A percentile compares a stretch with the other conserved stretches of the same genome.
These are phyloP conservation scores for Salvator merianae DNA, from an alignment of 2,113 vertebrate species.

Conservation along the genomic window DNA sequence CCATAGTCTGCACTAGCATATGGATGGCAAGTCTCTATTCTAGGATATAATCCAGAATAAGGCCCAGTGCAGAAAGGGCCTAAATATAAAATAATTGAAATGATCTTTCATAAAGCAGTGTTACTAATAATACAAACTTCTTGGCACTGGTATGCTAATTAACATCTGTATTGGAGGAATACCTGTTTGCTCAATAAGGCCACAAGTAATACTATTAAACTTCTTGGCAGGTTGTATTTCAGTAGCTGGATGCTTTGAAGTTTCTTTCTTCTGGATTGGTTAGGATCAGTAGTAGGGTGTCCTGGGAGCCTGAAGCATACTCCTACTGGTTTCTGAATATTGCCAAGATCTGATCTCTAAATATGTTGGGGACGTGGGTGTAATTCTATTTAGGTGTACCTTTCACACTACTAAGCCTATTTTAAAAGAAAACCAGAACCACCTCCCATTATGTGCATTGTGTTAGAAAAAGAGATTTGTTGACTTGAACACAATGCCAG, in stretches of 20 bases:
- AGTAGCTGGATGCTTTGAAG: background rate
- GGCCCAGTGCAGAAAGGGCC: too few species aligned
- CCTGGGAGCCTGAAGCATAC: background rate
- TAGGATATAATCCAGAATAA: too few species aligned
- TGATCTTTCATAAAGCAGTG: background rate
- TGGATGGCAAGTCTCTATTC: too few species aligned
- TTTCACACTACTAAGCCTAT: accelerated
- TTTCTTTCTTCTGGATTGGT: background rate
- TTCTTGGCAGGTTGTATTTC: background rate
- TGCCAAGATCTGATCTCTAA: background rate
- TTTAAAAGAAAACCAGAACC: too few species aligned
- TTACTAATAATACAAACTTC: background rate
- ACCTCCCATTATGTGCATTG: too few species aligned
- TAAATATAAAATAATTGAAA: background rate
- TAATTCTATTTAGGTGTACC: background rate
- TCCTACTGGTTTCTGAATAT: background rate
- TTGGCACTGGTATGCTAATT: background rate
- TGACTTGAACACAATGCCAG: too few species aligned
- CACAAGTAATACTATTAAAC: background rate
- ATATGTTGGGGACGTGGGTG: background rate
- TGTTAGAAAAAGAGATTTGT: too few species aligned
- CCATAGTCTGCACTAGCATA: too few species aligned
- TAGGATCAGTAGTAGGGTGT: background rate
- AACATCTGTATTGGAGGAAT: background rate
- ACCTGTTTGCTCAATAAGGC: background rate